Evolutionary conservation across 1,140 invertebrate genomes (phyloP).

Genomic region (Harpegnathos saltator): DNA sequence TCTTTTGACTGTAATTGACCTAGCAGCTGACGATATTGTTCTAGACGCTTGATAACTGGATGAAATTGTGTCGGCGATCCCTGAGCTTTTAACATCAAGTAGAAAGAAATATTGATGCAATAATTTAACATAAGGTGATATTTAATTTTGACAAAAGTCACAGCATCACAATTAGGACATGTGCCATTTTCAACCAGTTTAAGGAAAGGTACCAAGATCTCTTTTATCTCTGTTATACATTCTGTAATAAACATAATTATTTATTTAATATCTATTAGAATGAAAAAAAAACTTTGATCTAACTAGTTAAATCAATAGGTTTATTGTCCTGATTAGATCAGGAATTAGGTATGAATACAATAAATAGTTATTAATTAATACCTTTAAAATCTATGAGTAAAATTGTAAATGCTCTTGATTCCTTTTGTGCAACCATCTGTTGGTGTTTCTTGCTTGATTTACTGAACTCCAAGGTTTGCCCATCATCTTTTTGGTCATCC

Average conservation of each 20-base stretch:
- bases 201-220: constrained; percentile 89
- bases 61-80: constrained; percentile 90
- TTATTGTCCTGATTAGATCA: too few species aligned
- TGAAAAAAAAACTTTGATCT: background rate
- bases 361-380: constrained; percentile 71
- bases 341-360: too few species aligned
- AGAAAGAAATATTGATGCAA: constrained; percentile 94
- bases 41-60: constrained; percentile 93
- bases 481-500: constrained; percentile 74
- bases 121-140: constrained; percentile 92
- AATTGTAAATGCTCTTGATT: constrained; percentile 93
- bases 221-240: constrained; percentile 88
- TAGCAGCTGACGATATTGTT: constrained; percentile 92
- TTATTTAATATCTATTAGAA: background rate
- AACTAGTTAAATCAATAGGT: background rate
- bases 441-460: constrained; percentile 92
- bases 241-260: constrained; percentile 76
- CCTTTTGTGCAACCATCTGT: constrained; percentile 91
- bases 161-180: constrained; percentile 86
- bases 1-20: constrained; percentile 90
- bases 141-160: constrained; percentile 90
- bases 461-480: constrained; percentile 89
- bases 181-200: constrained; percentile 87
- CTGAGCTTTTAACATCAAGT: constrained; percentile 93
- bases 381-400: constrained; percentile 92